Base-by-base conservation (phyloP, 2,888 invertebrate species). In the Anthrax anthrax region DNA sequence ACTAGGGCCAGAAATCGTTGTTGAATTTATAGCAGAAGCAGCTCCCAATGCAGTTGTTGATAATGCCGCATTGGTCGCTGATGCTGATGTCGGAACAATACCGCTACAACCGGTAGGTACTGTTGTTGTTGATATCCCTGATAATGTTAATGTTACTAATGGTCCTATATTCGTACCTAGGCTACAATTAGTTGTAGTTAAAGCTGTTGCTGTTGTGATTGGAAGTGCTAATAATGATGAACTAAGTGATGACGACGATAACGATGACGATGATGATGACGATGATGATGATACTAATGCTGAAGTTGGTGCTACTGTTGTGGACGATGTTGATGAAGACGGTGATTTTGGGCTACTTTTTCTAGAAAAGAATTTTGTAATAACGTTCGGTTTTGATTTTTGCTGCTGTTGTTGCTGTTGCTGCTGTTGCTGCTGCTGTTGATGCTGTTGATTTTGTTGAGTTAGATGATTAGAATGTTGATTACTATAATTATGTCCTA, bases 331-430 rank as follows among this genome's bases (percentile, higher is more conserved):
- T 4, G 54, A 54, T 34, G 52, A 49, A 41, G 49, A 52, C 37
- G 65, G 65, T 47, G 64, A 65, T 56, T 67, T 67, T 27, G 66
- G 64, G 45, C 65, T 67, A 54, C 66, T 65, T 54, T 67, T 68
- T 50, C 67, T 64, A 51, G 64, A 63, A 55, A 68, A 67, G 52
- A 67, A 65, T 55, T 67, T 67, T 50, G 63, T 63, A 54, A 68
- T 65, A 56, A 64, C 64, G 57, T 62, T 67, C 51, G 68, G 63
- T 55, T 67, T 68, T 52, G 68, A 67, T 59, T 68, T 67, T 44
- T 54, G 51, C 50, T 50, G 54, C 44, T 49, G 50, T 12, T 44
- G 52, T 18, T 52, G 55, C 19, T 52, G 54, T 39, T 43, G 47
- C 47, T 43, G 39, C 51, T 54, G 52, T 50, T 54, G 41, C 39